A percentile compares a stretch with the other conserved stretches of the same genome.
Conservation (phyloP, 2,797 vertebrate species). For the Anas flavirostris region DNA sequence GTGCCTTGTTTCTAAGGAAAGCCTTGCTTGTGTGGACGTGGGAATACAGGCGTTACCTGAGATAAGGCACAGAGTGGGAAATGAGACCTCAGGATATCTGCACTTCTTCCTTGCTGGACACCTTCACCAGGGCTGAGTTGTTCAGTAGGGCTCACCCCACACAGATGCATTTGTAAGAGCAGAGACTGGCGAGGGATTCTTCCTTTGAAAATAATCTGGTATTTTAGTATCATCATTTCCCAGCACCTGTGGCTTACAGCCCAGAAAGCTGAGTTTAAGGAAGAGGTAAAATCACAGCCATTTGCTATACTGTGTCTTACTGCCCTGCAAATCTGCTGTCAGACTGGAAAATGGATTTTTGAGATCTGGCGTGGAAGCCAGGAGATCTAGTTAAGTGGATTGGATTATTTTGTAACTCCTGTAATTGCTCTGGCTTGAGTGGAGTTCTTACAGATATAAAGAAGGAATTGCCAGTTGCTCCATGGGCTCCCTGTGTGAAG, state of each 20-base stretch:
- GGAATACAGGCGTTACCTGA: background rate
- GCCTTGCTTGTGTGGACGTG: background rate
- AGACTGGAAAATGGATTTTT: constrained; percentile 2
- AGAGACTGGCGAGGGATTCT: background rate
- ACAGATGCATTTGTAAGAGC: background rate
- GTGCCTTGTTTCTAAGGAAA: background rate
- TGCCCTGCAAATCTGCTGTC: constrained; percentile 17
- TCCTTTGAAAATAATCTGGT: background rate
- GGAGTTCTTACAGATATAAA: background rate
- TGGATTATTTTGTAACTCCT: background rate
- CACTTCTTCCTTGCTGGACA: background rate
- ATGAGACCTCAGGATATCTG: background rate
- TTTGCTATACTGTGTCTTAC: background rate
- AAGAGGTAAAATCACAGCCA: background rate
- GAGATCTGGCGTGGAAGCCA: background rate
- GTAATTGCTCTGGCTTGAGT: background rate
- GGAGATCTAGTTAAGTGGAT: background rate
- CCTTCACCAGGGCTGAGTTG: background rate
- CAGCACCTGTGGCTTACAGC: background rate
- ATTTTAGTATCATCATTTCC: background rate
- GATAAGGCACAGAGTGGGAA: background rate
- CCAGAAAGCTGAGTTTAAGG: background rate
- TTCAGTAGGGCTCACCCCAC: background rate
- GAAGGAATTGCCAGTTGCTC: background rate
- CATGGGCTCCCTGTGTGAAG: background rate